These are phyloP conservation scores for Asbolus verrucosus DNA, from an alignment of 1,140 invertebrate species.

Conservation along the genomic window DNA sequence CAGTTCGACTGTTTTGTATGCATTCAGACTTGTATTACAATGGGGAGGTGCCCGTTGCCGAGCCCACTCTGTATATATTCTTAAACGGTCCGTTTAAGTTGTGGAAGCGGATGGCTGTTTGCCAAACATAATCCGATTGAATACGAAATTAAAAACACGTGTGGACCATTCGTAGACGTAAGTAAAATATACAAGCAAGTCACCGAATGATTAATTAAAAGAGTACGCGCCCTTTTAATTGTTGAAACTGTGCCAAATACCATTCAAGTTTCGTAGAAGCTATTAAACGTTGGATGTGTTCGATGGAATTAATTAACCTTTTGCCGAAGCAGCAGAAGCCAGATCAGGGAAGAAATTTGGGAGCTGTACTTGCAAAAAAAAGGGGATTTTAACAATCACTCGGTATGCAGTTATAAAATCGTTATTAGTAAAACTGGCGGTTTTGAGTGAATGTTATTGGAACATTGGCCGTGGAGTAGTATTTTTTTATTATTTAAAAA, in stretches of 20 bases:
- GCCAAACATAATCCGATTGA: background rate
- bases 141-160: conserved; percentile 28
- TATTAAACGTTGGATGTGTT: conserved; percentile 22
- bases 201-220: conserved; percentile 30
- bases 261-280: conserved; percentile 11
- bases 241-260: conserved; percentile 31
- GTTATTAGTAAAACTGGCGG: background rate
- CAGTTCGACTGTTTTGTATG: too few relatives aligned
- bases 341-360: background rate
- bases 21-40: too few relatives aligned
- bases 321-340: background rate
- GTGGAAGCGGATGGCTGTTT: background rate
- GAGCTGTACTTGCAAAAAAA: background rate
- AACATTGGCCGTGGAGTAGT: background rate
- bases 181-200: background rate
- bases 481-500: background rate
- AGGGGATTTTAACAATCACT: conserved; percentile 1
- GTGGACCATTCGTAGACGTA: background rate
- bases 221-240: conserved; percentile 37
- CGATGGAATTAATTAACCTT: conserved; percentile 37
- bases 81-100: background rate
- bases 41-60: too few relatives aligned
- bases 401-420: background rate
- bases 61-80: too few relatives aligned
- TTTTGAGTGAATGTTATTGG: background rate